Percentiles rank a stretch among this genome's conserved stretches.
phyloP scores from a whole-genome alignment of 2,113 vertebrate species.

The Campylomormyrus numenius region DNA sequence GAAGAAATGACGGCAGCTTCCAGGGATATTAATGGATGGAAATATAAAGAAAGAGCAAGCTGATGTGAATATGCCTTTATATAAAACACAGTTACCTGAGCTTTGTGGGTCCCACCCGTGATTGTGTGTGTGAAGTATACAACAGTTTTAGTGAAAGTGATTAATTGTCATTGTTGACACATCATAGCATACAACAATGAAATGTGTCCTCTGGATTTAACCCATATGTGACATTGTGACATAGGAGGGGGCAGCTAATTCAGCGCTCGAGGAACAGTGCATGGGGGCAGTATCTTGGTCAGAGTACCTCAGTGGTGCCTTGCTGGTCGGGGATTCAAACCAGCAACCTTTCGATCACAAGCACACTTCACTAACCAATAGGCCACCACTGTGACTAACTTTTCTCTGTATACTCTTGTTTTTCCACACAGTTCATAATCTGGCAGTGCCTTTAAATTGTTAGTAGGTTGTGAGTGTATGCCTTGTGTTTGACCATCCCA shows the following conservation, averaged over 20 bases:
- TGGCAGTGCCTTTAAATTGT: background rate
- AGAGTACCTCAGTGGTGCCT: too few species aligned
- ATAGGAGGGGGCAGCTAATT: background rate
- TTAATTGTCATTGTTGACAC: background rate
- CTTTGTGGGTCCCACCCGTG: background rate
- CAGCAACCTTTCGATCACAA: too few species aligned
- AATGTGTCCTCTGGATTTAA: background rate
- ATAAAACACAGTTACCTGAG: background rate
- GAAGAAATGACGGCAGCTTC: background rate
- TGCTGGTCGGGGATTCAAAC: too few species aligned
- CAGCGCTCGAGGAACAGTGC: too few species aligned
- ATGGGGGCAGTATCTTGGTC: too few species aligned
- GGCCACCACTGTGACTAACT: too few species aligned
- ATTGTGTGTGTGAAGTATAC: background rate
- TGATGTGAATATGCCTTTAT: background rate
- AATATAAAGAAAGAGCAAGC: background rate
- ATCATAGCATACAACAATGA: background rate
- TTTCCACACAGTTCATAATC: background rate
- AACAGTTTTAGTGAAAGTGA: background rate
- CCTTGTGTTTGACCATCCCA: background rate
- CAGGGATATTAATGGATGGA: background rate
- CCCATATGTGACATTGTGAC: background rate
- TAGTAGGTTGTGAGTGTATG: background rate
- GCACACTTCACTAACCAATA: too few species aligned
- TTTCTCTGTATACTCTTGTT: background rate